Base-by-base conservation (phyloP, 2,113 vertebrate species). In the Ceyx margarethae region DNA sequence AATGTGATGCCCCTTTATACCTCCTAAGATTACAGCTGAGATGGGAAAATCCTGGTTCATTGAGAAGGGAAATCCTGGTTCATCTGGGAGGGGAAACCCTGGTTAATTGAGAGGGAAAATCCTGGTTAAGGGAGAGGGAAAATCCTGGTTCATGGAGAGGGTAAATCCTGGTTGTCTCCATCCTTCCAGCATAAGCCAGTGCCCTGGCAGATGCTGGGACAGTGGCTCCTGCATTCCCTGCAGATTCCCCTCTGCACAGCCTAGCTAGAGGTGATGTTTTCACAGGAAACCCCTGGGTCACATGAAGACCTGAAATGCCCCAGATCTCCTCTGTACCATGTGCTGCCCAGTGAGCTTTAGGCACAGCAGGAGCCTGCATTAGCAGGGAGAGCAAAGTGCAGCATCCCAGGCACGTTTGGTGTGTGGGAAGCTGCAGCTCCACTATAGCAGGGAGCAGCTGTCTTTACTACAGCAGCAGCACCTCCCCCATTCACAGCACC, bases 361-460 rank as follows among this genome's bases (percentile, higher is more conserved):
- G 14, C 72, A 13, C 46, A 71, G 48, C 15, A 78, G 33, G 35
- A 85, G 62, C 58, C 81, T 33, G 85, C 92, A 92, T 80, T 82
- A 91, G 54, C 56, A 87, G 75, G 67, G 62, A 80, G 11, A 79
- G 60, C 85, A 95, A 88, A 89, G 43, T 79, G 87, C 29, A 4
- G 72, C 80, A 74, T 74, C 64, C 71, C 73, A 66, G 40, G 68
- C 77, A 31, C 25, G 3, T 61, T 92, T 57, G 79, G 0, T 65
- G 71, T 0, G 64, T 94, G 87, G 87, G 91, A 37, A 37, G 37
- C 37, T 37, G 37, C 37, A 37, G 37, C 37, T 37, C 37, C 37
- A 37, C 37, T 37, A 4, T 37, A 37, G 37, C 37, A 37, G 37
- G 10, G 37, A 37, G 37, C 37, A 37, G 37, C 10, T 37, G 37